Percentiles rank a stretch among this genome's conserved stretches.
Conservation (phyloP, 1,140 invertebrate species). For the Platyscapa corneri region DNA sequence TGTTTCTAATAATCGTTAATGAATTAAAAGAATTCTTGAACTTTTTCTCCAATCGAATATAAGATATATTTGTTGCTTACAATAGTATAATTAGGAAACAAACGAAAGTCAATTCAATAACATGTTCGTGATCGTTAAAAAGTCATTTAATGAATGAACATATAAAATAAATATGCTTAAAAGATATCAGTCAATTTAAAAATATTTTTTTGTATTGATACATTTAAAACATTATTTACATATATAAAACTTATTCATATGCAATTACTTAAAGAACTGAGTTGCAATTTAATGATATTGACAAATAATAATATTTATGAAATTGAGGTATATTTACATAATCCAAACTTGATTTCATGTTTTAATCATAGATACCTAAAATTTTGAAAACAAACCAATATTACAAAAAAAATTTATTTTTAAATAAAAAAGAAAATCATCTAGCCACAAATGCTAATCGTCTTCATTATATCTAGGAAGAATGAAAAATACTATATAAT, state of each 20-base stretch:
- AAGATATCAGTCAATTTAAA: no score
- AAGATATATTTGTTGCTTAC: constrained; percentile 50
- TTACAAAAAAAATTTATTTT: neutral
- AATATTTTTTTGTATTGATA: neutral
- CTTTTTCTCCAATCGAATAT: neutral
- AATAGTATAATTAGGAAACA: constrained; percentile 58
- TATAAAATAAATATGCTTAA: neutral
- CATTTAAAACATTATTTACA: no score
- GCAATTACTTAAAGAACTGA: no score
- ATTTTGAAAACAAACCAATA: neutral
- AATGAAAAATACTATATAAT: neutral
- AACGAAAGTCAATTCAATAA: constrained; percentile 64
- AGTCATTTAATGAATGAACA: neutral
- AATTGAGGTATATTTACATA: neutral
- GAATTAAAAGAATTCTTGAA: neutral
- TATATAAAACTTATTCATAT: no score
- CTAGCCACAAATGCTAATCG: neutral
- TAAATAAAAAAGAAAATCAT: neutral
- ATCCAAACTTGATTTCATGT: neutral
- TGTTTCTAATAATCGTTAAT: no score
- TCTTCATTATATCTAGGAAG: neutral
- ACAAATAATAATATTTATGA: no score
- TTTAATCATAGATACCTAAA: no score
- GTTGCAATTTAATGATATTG: no score
- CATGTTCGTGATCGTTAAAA: neutral